Evolutionary conservation across 2,113 vertebrate species (phyloP).

Genomic region (Paralichthys olivaceus): DNA sequence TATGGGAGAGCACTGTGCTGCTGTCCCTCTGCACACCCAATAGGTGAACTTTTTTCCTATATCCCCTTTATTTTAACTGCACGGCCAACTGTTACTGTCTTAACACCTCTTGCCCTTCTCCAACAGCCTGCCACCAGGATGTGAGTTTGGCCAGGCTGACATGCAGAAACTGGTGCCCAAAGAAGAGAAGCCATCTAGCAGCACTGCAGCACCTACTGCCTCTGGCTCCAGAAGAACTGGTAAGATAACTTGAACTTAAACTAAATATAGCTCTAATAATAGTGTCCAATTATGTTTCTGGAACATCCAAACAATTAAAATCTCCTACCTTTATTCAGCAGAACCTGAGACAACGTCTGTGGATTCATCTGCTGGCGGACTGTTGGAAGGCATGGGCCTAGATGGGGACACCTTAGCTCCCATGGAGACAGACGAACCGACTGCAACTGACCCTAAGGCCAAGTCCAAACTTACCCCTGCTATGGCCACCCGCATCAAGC

Average conservation of each 20-base stretch:
- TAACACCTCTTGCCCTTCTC: background rate
- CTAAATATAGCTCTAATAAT: slow-evolving; percentile 10
- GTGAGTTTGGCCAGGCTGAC: slow-evolving; percentile 95
- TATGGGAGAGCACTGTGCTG: slow-evolving; percentile 97
- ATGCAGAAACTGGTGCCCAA: slow-evolving; percentile 97
- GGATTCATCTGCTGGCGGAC: slow-evolving; percentile 88
- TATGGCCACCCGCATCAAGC: slow-evolving; percentile 95
- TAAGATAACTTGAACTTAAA: slow-evolving; percentile 65
- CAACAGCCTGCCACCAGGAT: slow-evolving; percentile 90
- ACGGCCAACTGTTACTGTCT: background rate
- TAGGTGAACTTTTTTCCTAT: slow-evolving; percentile 80
- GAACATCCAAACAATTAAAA: background rate
- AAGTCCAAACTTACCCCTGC: slow-evolving; percentile 95
- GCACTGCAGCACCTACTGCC: slow-evolving; percentile 58
- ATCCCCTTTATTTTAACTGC: background rate
- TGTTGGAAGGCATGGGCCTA: slow-evolving; percentile 92
- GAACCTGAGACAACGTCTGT: slow-evolving; percentile 84
- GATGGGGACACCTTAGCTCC: slow-evolving; percentile 92
- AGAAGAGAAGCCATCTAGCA: slow-evolving; percentile 87
- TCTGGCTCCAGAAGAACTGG: slow-evolving; percentile 87
- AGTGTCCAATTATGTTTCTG: background rate
- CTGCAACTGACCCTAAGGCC: slow-evolving; percentile 87
- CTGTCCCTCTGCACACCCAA: slow-evolving; percentile 95
- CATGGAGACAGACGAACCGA: slow-evolving; percentile 95
- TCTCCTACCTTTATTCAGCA: slow-evolving; percentile 52